Conservation (phyloP, 2,888 invertebrate genomes). For the Mechanitis messenoides region DNA sequence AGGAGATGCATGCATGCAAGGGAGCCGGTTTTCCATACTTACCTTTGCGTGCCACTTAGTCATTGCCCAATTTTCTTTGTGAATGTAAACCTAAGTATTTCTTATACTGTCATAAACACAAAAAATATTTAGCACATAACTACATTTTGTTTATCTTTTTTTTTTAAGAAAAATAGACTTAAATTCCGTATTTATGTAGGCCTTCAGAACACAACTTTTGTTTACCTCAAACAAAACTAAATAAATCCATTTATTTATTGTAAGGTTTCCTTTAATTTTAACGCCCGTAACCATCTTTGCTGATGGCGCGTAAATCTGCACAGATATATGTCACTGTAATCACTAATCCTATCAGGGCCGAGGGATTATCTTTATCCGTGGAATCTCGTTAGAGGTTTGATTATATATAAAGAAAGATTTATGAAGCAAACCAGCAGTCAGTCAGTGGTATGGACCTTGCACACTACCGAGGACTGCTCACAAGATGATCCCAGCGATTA, state of each 20-base stretch:
- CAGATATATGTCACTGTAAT: conserved; percentile 61
- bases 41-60: too few relatives aligned
- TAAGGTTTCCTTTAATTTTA: conserved; percentile 40
- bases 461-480: conserved; percentile 73
- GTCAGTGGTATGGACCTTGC: conserved; percentile 63
- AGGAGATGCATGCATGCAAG: too few relatives aligned
- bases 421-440: conserved; percentile 54
- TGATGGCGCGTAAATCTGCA: conserved; percentile 41
- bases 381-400: conserved; percentile 55
- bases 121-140: neutral
- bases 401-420: conserved; percentile 55
- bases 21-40: too few relatives aligned
- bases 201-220: conserved; percentile 1
- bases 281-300: conserved; percentile 31
- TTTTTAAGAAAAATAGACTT: too few relatives aligned
- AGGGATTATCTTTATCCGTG: conserved; percentile 55
- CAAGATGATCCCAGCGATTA: conserved; percentile 36
- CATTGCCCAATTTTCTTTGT: too few relatives aligned
- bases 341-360: conserved; percentile 68
- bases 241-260: conserved; percentile 26
- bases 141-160: too few relatives aligned
- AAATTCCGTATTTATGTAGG: too few relatives aligned
- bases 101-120: neutral
- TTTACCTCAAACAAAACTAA: conserved; percentile 22
- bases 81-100: too few relatives aligned